Evolutionary conservation across 1,140 invertebrate species (phyloP), one percentile per base, ranked within the genome.

Genomic region (Drosophila sp.): DNA sequence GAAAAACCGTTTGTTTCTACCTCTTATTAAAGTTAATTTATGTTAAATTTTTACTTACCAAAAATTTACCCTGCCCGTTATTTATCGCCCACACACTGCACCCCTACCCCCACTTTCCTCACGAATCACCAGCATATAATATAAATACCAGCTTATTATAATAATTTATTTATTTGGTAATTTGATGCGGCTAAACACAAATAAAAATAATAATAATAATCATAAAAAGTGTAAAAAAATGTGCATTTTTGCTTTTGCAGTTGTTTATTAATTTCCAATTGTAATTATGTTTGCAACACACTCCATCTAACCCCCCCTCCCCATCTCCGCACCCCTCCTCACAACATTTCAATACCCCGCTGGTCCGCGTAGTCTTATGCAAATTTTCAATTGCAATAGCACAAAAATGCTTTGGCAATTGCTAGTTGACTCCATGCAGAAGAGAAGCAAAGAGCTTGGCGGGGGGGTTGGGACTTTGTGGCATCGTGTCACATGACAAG

Each of bases 81-180:
- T 17, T 17, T 17, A 17, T 17, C 17, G 17, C 17, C 23, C 25
- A 3, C 8, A 23, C 7, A 44, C 47, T 8, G 23, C 4, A n/a
- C 32, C 11, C 25, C 56, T 5, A 30, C 25, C 27, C n/a, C n/a
- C 35, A 25, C 10, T 65, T 7, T 2, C 8, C 23, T 1, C 30
- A 1, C 40, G 1, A 0, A 0, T 32, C 2, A 6, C 7, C 32
- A 33, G 1, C 33, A 0, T n/a, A 10, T 5, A 23, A 35, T 57
- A 27, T 27, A 33, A 25, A 27, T 35, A 67, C 44, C 7, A 72
- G 68, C 56, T 27, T 60, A 33, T 47, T 75, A 75, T 38, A 68
- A 56, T 75, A 50, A 75, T 67, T 75, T 68, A 68, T 63, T 75
- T 75, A 75, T 75, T 75, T 75, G 72, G 72, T 75, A 75, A 75